A percentile compares a stretch with the other conserved stretches of the same genome.
Conservation (phyloP, 2,113 vertebrate genomes). For the Conger conger region DNA sequence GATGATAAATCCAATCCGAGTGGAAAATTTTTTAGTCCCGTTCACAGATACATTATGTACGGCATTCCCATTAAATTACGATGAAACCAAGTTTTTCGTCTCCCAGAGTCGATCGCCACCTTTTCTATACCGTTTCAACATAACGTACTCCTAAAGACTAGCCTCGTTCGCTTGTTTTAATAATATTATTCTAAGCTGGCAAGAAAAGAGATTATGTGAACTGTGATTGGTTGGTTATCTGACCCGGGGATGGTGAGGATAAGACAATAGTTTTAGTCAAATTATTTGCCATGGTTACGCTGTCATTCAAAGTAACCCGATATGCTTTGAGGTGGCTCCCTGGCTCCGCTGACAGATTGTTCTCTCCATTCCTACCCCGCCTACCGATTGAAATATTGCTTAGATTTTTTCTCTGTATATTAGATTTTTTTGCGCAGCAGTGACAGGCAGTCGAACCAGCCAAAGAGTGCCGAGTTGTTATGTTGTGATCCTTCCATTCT, state of each 20-base stretch:
- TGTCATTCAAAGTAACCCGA: constrained; percentile 98
- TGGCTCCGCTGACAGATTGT: constrained; percentile 83
- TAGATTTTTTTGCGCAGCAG: constrained; percentile 49
- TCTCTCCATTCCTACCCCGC: constrained; percentile 74
- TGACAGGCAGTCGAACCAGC: constrained; percentile 83
- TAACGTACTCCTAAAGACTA: constrained; percentile 71
- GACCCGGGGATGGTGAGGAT: constrained; percentile 94
- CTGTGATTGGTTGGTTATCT: constrained; percentile 98
- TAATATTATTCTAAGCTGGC: constrained; percentile 99
- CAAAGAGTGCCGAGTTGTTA: constrained; percentile 61
- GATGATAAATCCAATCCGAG: constrained; percentile 50
- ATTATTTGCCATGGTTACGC: constrained; percentile 99
- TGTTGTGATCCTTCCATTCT: constrained; percentile 44
- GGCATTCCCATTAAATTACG: constrained; percentile 60
- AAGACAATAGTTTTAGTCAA: constrained; percentile 99
- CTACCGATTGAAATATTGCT: constrained; percentile 75
- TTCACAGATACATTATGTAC: constrained; percentile 57
- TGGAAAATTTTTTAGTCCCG: constrained; percentile 55
- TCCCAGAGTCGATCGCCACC: constrained; percentile 62
- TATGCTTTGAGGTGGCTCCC: constrained; percentile 90
- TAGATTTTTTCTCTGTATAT: constrained; percentile 65
- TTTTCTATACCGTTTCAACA: constrained; percentile 71
- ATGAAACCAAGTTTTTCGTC: constrained; percentile 62
- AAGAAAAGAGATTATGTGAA: constrained; percentile 91
- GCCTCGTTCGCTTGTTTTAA: constrained; percentile 79